phyloP scores from a whole-genome alignment of 2,113 vertebrate genomes.

The Xiphophorus maculatus region DNA sequence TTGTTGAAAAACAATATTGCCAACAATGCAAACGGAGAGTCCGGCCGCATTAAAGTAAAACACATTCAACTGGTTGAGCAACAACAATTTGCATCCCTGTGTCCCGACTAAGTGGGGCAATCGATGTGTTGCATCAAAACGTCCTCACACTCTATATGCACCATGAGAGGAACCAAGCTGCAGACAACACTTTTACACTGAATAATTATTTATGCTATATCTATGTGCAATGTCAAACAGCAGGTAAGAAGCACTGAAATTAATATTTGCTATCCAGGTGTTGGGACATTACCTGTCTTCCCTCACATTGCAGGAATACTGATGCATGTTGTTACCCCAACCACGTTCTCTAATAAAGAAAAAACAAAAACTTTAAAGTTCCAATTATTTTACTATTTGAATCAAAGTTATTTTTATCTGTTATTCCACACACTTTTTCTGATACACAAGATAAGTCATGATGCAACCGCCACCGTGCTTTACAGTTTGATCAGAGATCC shows the following conservation, averaged over 20 bases:
- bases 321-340: too few species aligned
- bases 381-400: too few species aligned
- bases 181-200: neutral
- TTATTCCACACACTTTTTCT: too few species aligned
- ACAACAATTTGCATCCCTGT: slow-evolving; percentile 49
- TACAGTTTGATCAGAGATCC: too few species aligned
- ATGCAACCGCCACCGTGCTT: too few species aligned
- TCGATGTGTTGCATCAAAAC: slow-evolving; percentile 46
- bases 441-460: too few species aligned
- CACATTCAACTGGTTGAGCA: slow-evolving; percentile 50
- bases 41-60: slow-evolving; percentile 25
- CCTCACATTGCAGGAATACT: too few species aligned
- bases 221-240: neutral
- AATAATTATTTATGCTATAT: neutral
- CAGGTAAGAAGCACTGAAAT: neutral
- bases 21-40: neutral
- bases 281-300: neutral
- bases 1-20: neutral
- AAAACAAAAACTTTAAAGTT: too few species aligned
- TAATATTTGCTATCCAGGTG: neutral
- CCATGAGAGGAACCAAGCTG: neutral
- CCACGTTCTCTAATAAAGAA: too few species aligned
- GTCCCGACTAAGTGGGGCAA: slow-evolving; percentile 29
- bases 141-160: slow-evolving; percentile 27
- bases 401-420: too few species aligned